Conservation (phyloP, 2,113 vertebrate genomes). For the Pampusana beccarii region DNA sequence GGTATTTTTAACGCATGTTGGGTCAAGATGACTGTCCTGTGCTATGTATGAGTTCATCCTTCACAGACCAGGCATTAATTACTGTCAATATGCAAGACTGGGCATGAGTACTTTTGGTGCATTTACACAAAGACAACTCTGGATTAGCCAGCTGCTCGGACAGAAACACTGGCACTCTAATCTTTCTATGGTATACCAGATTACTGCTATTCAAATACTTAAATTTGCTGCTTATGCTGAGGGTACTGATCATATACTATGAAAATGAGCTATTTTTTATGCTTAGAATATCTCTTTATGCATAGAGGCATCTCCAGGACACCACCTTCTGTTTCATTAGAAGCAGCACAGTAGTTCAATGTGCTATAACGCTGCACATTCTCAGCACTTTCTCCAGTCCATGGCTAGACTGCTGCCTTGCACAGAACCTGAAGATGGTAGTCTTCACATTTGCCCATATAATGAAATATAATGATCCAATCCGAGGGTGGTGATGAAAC, state of each 20-base stretch:
- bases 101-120: background rate
- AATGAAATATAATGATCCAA: background rate
- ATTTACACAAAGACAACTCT: background rate
- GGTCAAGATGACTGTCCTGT: background rate
- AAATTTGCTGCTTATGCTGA: background rate
- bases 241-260: background rate
- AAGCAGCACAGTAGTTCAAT: background rate
- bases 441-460: background rate
- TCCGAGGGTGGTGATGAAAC: background rate
- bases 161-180: background rate
- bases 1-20: background rate
- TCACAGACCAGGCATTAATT: background rate
- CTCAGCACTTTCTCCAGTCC: background rate
- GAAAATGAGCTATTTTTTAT: background rate
- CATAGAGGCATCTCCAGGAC: background rate
- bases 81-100: background rate
- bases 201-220: background rate
- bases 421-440: background rate
- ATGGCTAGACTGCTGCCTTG: background rate
- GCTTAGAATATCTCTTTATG: background rate
- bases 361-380: background rate
- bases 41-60: fast-evolving
- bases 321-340: background rate
- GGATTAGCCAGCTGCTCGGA: background rate
- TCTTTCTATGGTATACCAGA: background rate